Conservation (phyloP, 1,140 invertebrate species). For the Drosophila chauvacae region DNA sequence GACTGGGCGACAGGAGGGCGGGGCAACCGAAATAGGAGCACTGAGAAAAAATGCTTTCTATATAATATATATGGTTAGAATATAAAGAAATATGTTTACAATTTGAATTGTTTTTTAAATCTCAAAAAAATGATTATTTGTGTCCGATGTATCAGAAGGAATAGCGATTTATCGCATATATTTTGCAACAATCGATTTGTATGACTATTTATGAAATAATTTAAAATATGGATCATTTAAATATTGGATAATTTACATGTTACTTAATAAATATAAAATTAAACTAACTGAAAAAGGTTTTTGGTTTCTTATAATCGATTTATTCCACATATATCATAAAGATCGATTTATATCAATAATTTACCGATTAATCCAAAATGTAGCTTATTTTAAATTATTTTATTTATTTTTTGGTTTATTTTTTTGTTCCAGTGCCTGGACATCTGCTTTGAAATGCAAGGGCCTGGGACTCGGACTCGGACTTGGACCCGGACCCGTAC, state of each 20-base stretch:
- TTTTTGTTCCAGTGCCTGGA: conserved; percentile 32
- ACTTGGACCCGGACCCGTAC: background rate
- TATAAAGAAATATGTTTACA: too few species aligned
- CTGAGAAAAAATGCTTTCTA: background rate
- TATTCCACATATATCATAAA: background rate
- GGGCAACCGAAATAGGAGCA: conserved; percentile 2
- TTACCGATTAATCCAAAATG: background rate
- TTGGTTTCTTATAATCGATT: background rate
- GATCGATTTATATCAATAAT: background rate
- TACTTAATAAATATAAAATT: too few species aligned
- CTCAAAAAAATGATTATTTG: too few species aligned
- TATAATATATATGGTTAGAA: background rate
- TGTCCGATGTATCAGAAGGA: too few species aligned
- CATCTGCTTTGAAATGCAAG: conserved; percentile 75
- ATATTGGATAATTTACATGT: too few species aligned
- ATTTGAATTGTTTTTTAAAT: too few species aligned
- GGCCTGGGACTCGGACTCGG: conserved; percentile 29
- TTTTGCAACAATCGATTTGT: background rate
- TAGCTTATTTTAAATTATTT: too few species aligned
- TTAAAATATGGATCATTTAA: too few species aligned
- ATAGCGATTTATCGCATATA: too few species aligned
- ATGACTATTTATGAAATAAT: too few species aligned
- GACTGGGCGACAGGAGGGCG: conserved; percentile 5
- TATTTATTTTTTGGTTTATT: background rate
- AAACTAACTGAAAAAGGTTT: too few species aligned